Evolutionary conservation across 2,888 invertebrate genomes (phyloP), one percentile per base, ranked within the genome.

Genomic region (Erpobdella octoculata): DNA sequence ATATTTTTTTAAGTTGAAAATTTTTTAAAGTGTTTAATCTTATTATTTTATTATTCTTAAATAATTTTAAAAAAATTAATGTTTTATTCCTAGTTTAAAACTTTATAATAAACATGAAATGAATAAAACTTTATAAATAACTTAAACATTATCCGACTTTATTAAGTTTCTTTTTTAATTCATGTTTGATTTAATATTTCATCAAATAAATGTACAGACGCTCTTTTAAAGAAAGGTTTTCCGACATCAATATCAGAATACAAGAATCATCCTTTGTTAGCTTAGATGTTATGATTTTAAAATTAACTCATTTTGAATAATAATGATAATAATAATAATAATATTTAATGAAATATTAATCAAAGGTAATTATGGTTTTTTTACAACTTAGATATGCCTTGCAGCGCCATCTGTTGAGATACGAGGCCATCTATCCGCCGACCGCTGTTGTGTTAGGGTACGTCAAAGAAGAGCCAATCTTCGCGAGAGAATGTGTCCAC

Each of bases 361-460:
- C 18, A 9, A 12, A 61, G 9, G 12, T 9, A 15, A 70, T 21
- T 72, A 62, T 67, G 12, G n/a, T n/a, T n/a, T n/a, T n/a, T n/a
- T n/a, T n/a, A n/a, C n/a, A n/a, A n/a, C n/a, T n/a, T 74, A 84
- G 84, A 67, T 85, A 96, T 82, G 94, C 88, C 0, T 84, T 98
- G 18, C 87, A 89, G 77, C 88, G 94, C 0, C 95, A 98, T 84
- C 85, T 98, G 71, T 85, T 97, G 4, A 98, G 98, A 85, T 98
- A 91, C 82, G 92, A 99, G 86, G 95, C 90, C 0, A 86, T 98
- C 21, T 97, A 97, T 84, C 98, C 98, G 0, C 87, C 90, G 0
- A 89, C 92, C 78, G 88, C 91, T 0, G 86, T 89, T 0, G 89
- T 92, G 0, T 81, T 96, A 1, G 96, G 96, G 0, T 91, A 89